Conservation (phyloP, 2,888 invertebrate species). For the Parnassius apollo region DNA sequence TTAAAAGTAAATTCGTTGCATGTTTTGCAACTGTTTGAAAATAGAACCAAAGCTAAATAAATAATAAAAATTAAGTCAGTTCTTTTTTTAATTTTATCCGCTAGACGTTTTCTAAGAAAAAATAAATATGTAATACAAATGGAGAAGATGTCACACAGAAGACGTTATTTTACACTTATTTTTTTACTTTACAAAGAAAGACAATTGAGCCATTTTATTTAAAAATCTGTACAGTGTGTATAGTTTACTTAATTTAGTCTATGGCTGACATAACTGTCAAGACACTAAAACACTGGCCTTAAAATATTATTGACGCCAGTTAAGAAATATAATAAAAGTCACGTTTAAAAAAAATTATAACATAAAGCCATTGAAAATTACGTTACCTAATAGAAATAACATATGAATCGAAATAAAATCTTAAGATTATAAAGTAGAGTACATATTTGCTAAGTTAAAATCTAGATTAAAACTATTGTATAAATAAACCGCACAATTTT, state of each 20-base stretch:
- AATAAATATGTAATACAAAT: conserved; percentile 25
- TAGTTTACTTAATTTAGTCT: background rate
- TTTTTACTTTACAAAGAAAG: conserved; percentile 18
- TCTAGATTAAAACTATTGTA: conserved; percentile 4
- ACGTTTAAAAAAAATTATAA: no score
- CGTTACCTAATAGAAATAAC: conserved; percentile 7
- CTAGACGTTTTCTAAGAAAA: conserved; percentile 11
- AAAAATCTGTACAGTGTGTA: conserved; percentile 20
- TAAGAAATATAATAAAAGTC: no score
- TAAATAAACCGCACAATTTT: conserved; percentile 10
- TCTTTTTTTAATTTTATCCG: conserved; percentile 18
- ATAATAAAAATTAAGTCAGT: conserved; percentile 22
- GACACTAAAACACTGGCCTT: no score
- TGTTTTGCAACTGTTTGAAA: background rate
- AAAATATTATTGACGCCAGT: no score
- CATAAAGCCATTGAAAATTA: background rate
- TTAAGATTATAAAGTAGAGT: background rate
- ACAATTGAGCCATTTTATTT: conserved; percentile 22
- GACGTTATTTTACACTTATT: conserved; percentile 17
- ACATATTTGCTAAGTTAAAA: conserved; percentile 6
- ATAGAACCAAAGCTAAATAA: conserved; percentile 20
- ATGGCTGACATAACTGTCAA: background rate
- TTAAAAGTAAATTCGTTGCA: background rate
- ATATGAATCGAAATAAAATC: conserved; percentile 22
- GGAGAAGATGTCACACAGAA: conserved; percentile 11